Base-by-base conservation (phyloP, 1,140 invertebrate species). In the Dufourea novaeangliae region DNA sequence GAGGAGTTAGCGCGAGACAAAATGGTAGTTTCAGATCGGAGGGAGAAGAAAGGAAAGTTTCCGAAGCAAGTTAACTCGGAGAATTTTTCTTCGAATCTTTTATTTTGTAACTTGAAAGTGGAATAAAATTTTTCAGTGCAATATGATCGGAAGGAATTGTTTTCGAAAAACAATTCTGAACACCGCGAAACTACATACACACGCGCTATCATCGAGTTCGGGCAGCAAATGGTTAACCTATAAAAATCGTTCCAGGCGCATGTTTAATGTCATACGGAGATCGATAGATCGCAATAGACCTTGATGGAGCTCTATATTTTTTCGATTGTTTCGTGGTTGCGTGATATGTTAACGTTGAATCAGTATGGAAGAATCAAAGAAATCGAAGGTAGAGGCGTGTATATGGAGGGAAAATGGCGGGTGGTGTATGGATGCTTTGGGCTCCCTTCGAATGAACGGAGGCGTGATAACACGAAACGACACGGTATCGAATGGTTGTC, bases 401-500 rank as follows among this genome's bases (percentile, higher is more conserved):
- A 14, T 17, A n/a, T n/a, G 20, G 4, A n/a, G n/a, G 46, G 46
- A 50, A 50, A 50, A 50, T 50, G 46, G 46, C 20, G 46, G 34
- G 8, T 37, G 34, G 34, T 37, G 3, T 37, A 37, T 37, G 34
- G 34, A n/a, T n/a, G n/a, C n/a, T n/a, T 50, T n/a, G 6, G 46
- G 46, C 17, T 7, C n/a, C 20, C n/a, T n/a, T 50, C 20, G 8
- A 7, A n/a, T 5, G 6, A 50, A 50, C 20, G 20, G 20, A 1
- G 20, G 20, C 46, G 46, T 50, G 46, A 50, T 50, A 50, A n/a
- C n/a, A n/a, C 44, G 39, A 39, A 69, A 34, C 59, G 41, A 59
- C 46, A 52, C 32, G 62, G 41, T 17, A 8, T 46, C 25, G 59
- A 80, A 79, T 74, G 71, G 73, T 69, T 27, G 46, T 22, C 41